Base-by-base conservation (phyloP, 2,797 vertebrate species). In the Chaetophractus vellerosus region DNA sequence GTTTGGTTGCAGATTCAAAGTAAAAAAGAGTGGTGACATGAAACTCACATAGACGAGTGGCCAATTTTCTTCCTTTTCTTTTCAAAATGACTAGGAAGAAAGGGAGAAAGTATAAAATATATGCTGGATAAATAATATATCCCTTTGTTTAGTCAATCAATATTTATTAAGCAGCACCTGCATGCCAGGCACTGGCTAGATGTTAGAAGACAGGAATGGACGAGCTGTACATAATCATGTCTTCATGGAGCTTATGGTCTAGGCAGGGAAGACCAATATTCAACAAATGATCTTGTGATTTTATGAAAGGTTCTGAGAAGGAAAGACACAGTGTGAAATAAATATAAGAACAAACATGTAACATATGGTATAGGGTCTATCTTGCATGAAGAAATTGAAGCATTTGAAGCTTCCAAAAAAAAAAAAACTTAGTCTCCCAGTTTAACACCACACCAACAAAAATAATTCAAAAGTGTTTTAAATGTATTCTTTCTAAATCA, bases 381-480 rank as follows among this genome's bases (percentile, higher is more conserved):
- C 23, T 75, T 55, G 31, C n/a, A 63, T 48, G 45, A 93, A 83
- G 74, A 83, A 66, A 94, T 87, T 63, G 66, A 92, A 87, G 50
- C 6, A 72, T 90, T 93, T 72, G 33, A 90, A 92, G 76, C 21
- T 38, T 48, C 52, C 64, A 69, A 74, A 74, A 75, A 74, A 64
- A 31, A 68, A 68, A 55, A 9, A 14, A 14, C 3, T 55, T 57
- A n/a, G 28, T 61, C 23, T 74, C 57, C 79, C 81, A 57, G 64
- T 55, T 90, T 87, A 75, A 80, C n/a, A 81, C 63, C 57, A 80
- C 50, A 94, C 21, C 71, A 84, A 57, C 21, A 96, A 79, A 95
- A 92, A 23, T 55, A 94, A 78, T 74, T 90, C 38, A 52, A 48
- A 82, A 69, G 38, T 28, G 18, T 88, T 68, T 90, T 64, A 2